Evolutionary conservation across 1,140 invertebrate genomes (phyloP), one percentile per base, ranked within the genome.

Genomic region (Whitmania pigra): DNA sequence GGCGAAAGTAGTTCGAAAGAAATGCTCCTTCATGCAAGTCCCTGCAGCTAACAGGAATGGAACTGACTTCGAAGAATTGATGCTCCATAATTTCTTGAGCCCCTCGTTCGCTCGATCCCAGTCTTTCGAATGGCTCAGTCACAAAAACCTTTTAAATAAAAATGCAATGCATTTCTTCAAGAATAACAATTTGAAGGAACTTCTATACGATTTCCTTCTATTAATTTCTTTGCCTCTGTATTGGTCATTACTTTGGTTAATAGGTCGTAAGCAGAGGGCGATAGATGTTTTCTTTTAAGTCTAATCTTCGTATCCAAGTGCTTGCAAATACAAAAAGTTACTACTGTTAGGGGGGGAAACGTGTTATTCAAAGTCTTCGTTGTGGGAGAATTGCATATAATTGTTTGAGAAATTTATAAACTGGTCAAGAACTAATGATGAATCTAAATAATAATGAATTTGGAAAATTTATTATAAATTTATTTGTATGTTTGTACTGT

Each of bases 51-150:
- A 3, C 3, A 49, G 9, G 43, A 49, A 17, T 49, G 15, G 15
- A 49, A 49, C 43, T 49, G 43, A 63, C 57, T 18, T 63, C 0
- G 20, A 63, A 63, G 29, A 63, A 63, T 63, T 22, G 3, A 15
- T 63, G 57, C 29, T 63, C 57, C 57, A 25, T 63, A 25, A 63
- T 63, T 63, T 63, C 57, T 63, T 63, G 9, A 13, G 57, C 57
- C 11, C 57, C 57, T 31, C 57, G 22, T 25, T 31, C 22, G 57
- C 57, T 63, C 22, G 57, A 63, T 25, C 57, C 57, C 22, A 63
- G 57, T 20, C 57, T 63, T 22, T 31, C 29, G 29, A 63, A 63
- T 3, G 57, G 57, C 7, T 63, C 57, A 25, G 22, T 22, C 29
- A 25, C 22, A 63, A 63, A 63, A 1, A 63, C 43, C 57, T 63